Evolutionary conservation across 1,140 invertebrate genomes (phyloP).

Genomic region (Gryon sp.): DNA sequence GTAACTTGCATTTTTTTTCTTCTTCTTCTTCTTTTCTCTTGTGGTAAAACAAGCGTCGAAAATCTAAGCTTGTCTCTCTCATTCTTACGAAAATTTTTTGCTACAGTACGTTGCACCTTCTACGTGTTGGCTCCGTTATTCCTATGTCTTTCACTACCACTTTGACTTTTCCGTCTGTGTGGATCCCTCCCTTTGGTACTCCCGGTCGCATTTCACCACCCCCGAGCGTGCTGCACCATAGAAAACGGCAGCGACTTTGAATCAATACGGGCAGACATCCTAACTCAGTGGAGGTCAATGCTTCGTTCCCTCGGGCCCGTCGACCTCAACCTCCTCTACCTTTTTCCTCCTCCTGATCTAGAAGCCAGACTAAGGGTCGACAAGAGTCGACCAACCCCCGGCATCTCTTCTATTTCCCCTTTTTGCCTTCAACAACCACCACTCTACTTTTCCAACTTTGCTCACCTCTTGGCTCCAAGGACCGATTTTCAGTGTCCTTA

Average conservation of each 20-base stretch:
- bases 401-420: conserved; percentile 62
- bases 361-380: conserved; percentile 65
- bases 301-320: conserved; percentile 74
- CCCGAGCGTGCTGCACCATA: conserved; percentile 53
- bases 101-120: conserved; percentile 75
- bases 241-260: conserved; percentile 62
- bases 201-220: conserved; percentile 64
- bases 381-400: conserved; percentile 55
- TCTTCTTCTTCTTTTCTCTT: conserved; percentile 58
- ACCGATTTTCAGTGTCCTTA: conserved; percentile 65
- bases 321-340: conserved; percentile 76
- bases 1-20: conserved; percentile 46
- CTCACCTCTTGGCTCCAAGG: conserved; percentile 67
- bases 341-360: conserved; percentile 68
- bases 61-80: conserved; percentile 65
- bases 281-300: conserved; percentile 76
- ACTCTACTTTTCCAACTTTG: conserved; percentile 54
- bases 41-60: conserved; percentile 45
- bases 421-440: conserved; percentile 9
- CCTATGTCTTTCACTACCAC: conserved; percentile 22
- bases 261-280: conserved; percentile 78
- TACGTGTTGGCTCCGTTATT: conserved; percentile 39
- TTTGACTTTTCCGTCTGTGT: conserved; percentile 40
- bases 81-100: conserved; percentile 62
- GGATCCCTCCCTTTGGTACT: conserved; percentile 47